Evolutionary conservation across 2,113 vertebrate species (phyloP).

Genomic region (Catharus fuscescens): DNA sequence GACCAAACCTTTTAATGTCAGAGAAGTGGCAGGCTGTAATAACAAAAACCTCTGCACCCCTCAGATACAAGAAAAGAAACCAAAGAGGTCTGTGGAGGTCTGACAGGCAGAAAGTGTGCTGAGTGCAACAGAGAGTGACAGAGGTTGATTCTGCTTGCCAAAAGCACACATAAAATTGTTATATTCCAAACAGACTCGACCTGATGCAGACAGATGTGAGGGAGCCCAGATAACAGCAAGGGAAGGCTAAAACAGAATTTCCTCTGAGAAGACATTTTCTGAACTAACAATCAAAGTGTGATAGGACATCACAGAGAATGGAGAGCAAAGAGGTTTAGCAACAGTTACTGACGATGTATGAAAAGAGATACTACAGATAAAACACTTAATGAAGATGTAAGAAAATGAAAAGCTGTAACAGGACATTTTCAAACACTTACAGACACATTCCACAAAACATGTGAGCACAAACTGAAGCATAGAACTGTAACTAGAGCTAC

Average conservation of each 20-base stretch:
- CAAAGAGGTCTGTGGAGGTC: slow-evolving; percentile 36
- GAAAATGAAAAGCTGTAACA: slow-evolving; percentile 8
- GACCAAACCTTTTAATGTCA: slow-evolving; percentile 49
- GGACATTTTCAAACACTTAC: slow-evolving; percentile 2
- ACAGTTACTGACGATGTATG: background rate
- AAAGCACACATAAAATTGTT: slow-evolving; percentile 52
- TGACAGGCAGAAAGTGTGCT: slow-evolving; percentile 60
- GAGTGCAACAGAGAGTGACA: slow-evolving; percentile 59
- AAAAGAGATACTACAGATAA: slow-evolving; percentile 38
- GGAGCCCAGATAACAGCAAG: slow-evolving; percentile 43
- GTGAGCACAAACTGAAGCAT: background rate
- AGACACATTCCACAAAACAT: background rate
- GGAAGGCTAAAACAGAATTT: slow-evolving; percentile 28
- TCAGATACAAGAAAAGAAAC: slow-evolving; percentile 69
- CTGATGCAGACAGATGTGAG: slow-evolving; percentile 46
- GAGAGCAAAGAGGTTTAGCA: slow-evolving; percentile 39
- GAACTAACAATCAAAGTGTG: slow-evolving; percentile 28
- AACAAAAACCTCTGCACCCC: slow-evolving; percentile 35
- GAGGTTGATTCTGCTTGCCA: slow-evolving; percentile 61
- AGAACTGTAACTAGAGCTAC: background rate
- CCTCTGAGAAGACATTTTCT: slow-evolving; percentile 44
- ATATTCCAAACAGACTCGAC: slow-evolving; percentile 55
- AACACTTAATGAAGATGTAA: slow-evolving; percentile 27
- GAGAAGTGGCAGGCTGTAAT: slow-evolving; percentile 8
- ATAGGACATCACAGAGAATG: slow-evolving; percentile 21